These are phyloP conservation scores for Rafetus swinhoei DNA, from an alignment of 2,113 vertebrate species.

Conservation along the genomic window DNA sequence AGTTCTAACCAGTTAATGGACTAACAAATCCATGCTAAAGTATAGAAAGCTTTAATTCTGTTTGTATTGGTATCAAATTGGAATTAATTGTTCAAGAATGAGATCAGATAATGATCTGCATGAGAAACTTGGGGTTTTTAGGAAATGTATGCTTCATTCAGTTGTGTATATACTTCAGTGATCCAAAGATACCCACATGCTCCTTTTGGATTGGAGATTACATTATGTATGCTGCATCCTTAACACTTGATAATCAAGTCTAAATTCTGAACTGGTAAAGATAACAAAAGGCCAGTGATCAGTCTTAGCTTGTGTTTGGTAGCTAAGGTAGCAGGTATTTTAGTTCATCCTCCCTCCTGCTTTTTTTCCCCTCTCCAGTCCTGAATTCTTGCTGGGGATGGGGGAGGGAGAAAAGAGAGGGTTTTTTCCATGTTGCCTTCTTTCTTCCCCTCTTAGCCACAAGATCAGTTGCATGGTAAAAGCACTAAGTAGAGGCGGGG, in stretches of 20 bases:
- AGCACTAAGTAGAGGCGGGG: too few relatives aligned
- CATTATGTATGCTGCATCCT: neutral
- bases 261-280: neutral
- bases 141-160: neutral
- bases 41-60: neutral
- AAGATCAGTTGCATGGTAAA: too few relatives aligned
- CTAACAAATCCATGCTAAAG: neutral
- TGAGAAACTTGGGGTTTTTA: neutral
- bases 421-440: too few relatives aligned
- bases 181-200: neutral
- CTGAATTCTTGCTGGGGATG: too few relatives aligned
- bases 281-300: too few relatives aligned
- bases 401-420: too few relatives aligned
- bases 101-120: neutral
- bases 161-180: neutral
- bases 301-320: too few relatives aligned
- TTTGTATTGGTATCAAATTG: neutral
- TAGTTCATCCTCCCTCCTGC: too few relatives aligned
- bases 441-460: too few relatives aligned
- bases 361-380: too few relatives aligned
- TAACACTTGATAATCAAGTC: neutral
- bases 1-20: neutral
- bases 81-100: neutral
- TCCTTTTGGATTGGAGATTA: neutral
- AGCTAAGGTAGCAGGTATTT: too few relatives aligned